phyloP scores from a whole-genome alignment of 2,113 vertebrate genomes.

The Sapayoa aenigma region DNA sequence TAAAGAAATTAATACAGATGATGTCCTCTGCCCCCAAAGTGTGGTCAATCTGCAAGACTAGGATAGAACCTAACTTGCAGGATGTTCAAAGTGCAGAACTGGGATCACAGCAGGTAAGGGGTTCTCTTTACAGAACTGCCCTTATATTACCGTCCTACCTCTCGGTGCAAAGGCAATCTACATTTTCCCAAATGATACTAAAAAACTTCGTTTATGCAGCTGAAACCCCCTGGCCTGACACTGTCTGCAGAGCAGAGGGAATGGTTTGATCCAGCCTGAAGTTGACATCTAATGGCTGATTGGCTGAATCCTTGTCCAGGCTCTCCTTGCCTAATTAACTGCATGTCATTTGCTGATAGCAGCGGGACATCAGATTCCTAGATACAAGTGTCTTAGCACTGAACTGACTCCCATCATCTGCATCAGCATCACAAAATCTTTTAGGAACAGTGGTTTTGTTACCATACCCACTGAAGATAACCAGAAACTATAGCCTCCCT shows the following conservation, averaged over 20 bases:
- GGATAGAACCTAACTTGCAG: accelerated
- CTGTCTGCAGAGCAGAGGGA: not conserved
- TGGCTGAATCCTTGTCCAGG: not conserved
- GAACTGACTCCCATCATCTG: not conserved
- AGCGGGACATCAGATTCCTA: not conserved
- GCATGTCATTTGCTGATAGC: not conserved
- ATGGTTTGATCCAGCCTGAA: not conserved
- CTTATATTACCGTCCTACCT: accelerated
- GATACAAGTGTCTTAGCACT: not conserved
- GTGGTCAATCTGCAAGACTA: no score
- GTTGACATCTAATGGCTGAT: not conserved
- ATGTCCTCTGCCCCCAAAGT: not conserved
- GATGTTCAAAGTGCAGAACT: accelerated
- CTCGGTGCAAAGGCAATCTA: not conserved
- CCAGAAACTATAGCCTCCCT: not conserved
- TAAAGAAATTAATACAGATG: not conserved
- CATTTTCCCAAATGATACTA: not conserved
- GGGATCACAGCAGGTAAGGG: accelerated
- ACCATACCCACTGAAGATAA: not conserved
- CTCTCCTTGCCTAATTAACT: not conserved
- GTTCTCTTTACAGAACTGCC: not conserved
- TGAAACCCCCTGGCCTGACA: not conserved
- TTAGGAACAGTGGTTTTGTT: not conserved
- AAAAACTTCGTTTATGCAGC: not conserved
- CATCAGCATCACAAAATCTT: not conserved